phyloP scores from a whole-genome alignment of 2,113 vertebrate species.

The Callipepla californica region DNA sequence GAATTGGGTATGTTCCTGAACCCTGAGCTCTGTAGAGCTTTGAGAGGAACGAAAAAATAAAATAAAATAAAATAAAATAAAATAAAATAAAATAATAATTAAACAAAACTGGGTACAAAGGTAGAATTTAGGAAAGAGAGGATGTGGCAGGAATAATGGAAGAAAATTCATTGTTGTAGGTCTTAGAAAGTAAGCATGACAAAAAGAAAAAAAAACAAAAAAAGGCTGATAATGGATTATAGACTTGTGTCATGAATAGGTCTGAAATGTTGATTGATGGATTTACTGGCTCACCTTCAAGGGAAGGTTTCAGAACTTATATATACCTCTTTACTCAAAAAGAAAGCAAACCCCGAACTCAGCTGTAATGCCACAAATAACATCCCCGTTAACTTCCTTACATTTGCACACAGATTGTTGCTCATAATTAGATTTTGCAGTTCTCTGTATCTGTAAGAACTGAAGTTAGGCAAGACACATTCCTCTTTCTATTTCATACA shows the following conservation, averaged over 20 bases:
- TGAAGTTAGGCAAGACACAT: not conserved
- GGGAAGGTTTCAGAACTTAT: constrained; percentile 16
- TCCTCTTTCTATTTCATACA: constrained; percentile 9
- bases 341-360: not conserved
- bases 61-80: too few species aligned
- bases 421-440: not conserved
- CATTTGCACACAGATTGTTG: not conserved
- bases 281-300: not conserved
- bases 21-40: not conserved
- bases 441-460: not conserved
- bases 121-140: not conserved
- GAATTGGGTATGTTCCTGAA: not conserved
- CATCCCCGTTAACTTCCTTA: not conserved
- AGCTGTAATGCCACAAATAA: not conserved
- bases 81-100: not conserved
- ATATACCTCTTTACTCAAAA: not conserved
- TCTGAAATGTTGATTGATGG: not conserved
- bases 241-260: not conserved
- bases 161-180: not conserved
- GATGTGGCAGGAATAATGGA: not conserved
- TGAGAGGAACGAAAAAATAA: not conserved
- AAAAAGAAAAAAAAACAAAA: not conserved
- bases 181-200: too few species aligned
- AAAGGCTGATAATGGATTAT: not conserved
- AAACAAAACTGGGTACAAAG: not conserved